Evolutionary conservation across 2,113 vertebrate genomes (phyloP), one percentile per base, ranked within the genome.

Genomic region (Erpornis zantholeuca): DNA sequence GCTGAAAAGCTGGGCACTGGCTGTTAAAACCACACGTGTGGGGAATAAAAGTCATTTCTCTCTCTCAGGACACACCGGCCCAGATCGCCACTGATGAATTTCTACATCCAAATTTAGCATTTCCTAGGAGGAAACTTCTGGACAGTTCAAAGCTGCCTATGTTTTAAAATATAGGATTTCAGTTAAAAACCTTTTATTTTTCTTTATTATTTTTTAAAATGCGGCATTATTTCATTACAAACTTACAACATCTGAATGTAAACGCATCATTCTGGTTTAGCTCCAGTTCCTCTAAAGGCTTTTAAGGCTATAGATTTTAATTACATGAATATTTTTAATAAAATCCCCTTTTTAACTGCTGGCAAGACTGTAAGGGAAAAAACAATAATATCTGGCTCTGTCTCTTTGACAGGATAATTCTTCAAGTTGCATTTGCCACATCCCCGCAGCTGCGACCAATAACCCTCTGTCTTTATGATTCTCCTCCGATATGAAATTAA

Each of bases 401-500:
- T 57, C 38, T 60, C 84, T 61, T 77, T 97, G 92, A 96, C 93
- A 96, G 80, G 82, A 68, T 72, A 93, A 95, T 96, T 97, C 92
- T 96, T 83, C 91, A 73, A 92, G 91, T 94, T 97, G 50, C 85
- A 47, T 72, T 96, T 75, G 87, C 90, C 92, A 96, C 88, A 92
- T 97, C 71, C 83, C 35, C 7, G 95, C 97, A 98, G 96, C 97
- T 98, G 97, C 1, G 94, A 91, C 95, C 95, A 97, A 97, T 97
- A 94, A 97, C 60, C 17, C 64, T 3, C 86, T 96, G 95, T 95
- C 97, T 97, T 95, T 96, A 85, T 93, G 87, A 84, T 96, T 97
- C 93, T 94, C 52, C 92, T 64, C n/a, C 23, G 45, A 94, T 94
- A 88, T 87, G 95, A 97, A 97, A 96, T 96, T 65, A 97, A 97